phyloP scores from a whole-genome alignment of 2,888 invertebrate species.

The Crossocerus cetratus region DNA sequence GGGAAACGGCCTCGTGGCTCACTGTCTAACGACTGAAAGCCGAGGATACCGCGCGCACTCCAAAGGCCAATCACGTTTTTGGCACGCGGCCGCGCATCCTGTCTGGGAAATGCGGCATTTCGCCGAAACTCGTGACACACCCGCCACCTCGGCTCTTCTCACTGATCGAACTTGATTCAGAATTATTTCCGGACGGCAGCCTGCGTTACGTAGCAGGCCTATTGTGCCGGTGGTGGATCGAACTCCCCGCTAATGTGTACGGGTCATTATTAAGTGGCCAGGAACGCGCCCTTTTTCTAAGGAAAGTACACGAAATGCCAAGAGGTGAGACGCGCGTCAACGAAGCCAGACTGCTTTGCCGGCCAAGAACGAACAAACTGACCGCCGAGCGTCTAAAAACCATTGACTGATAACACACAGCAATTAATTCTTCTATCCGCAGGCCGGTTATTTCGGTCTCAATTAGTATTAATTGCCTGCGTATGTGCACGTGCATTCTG shows the following conservation, averaged over 20 bases:
- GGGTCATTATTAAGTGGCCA: too few relatives aligned
- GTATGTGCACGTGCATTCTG: constrained; percentile 26
- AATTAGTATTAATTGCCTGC: constrained; percentile 42
- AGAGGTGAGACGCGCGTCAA: background rate
- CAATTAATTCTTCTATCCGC: constrained; percentile 25
- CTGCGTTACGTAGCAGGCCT: too few relatives aligned
- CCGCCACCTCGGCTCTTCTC: background rate
- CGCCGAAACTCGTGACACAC: constrained; percentile 40
- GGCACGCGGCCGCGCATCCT: constrained; percentile 64
- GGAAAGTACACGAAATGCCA: too few relatives aligned
- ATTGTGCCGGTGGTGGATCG: too few relatives aligned
- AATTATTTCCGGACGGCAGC: constrained; percentile 27
- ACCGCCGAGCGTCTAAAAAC: background rate
- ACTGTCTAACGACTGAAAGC: constrained; percentile 44
- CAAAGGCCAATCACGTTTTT: constrained; percentile 51
- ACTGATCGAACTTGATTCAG: constrained; percentile 28
- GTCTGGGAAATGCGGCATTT: constrained; percentile 49
- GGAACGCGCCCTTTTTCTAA: too few relatives aligned
- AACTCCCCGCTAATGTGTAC: too few relatives aligned
- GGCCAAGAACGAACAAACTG: too few relatives aligned
- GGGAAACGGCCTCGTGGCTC: constrained; percentile 21
- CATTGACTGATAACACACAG: constrained; percentile 18
- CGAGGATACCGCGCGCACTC: constrained; percentile 17
- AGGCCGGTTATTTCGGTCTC: constrained; percentile 37
- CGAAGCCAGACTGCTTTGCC: background rate